Evolutionary conservation across 2,113 vertebrate species (phyloP).

Genomic region (Syrrhaptes paradoxus): DNA sequence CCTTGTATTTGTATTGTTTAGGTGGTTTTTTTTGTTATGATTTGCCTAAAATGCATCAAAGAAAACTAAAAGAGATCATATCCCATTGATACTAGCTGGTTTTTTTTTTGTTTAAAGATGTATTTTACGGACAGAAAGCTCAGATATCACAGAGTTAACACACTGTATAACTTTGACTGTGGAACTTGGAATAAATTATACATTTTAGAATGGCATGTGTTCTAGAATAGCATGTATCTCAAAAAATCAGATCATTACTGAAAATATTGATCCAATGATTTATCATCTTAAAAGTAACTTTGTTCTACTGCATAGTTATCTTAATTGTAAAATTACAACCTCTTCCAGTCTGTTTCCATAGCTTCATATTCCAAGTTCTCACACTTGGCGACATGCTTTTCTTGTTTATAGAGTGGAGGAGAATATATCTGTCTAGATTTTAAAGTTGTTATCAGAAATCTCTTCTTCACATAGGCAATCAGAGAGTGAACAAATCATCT

Average conservation of each 20-base stretch:
- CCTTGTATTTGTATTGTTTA: background rate
- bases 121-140: background rate
- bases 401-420: background rate
- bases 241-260: background rate
- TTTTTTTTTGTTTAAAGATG: no score
- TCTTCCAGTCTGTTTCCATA: background rate
- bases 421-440: background rate
- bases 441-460: background rate
- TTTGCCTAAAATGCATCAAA: background rate
- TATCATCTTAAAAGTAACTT: background rate
- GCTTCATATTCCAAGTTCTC: background rate
- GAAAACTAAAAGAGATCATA: background rate
- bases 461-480: background rate
- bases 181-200: background rate
- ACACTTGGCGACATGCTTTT: background rate
- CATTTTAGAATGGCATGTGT: background rate
- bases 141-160: background rate
- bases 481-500: background rate
- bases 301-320: background rate
- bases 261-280: background rate
- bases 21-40: background rate
- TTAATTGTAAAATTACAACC: background rate
- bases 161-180: background rate
- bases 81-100: no score
- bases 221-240: background rate